phyloP scores from a whole-genome alignment of 2,113 vertebrate species.

The Mus spicilegus region DNA sequence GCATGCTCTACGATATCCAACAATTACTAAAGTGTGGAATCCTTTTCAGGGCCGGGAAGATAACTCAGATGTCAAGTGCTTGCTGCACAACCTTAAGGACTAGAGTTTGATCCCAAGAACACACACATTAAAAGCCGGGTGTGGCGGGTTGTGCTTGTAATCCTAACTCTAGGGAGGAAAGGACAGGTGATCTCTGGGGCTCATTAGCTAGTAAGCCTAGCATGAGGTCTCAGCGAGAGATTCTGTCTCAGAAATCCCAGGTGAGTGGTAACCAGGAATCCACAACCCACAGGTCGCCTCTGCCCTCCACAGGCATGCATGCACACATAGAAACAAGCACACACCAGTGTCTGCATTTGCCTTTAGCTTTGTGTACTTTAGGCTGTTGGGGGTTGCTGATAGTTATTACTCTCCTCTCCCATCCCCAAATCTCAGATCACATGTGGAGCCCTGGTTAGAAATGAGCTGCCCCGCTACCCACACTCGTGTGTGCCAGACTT shows the following conservation, averaged over 20 bases:
- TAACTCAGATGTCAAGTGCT: background rate
- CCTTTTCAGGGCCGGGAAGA: background rate
- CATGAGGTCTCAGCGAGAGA: background rate
- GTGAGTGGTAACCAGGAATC: background rate
- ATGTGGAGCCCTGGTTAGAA: conserved; percentile 54
- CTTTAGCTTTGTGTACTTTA: conserved; percentile 21
- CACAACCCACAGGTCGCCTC: too few species aligned
- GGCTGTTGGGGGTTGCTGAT: background rate
- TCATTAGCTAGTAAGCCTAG: background rate
- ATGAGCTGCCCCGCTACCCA: background rate
- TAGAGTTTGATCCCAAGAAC: background rate
- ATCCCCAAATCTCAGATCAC: conserved; percentile 40
- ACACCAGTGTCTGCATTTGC: background rate
- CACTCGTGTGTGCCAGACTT: conserved; percentile 2
- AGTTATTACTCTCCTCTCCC: background rate
- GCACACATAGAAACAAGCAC: background rate
- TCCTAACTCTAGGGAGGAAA: background rate
- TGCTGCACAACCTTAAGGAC: background rate
- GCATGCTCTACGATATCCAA: background rate
- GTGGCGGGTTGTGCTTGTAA: background rate
- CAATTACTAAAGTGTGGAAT: background rate
- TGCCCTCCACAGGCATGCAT: background rate
- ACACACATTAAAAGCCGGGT: background rate
- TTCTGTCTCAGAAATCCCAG: background rate
- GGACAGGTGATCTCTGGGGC: background rate